Conservation (phyloP, 92 coral and sea anemone genomes). For the Parazoanthus swiftii region DNA sequence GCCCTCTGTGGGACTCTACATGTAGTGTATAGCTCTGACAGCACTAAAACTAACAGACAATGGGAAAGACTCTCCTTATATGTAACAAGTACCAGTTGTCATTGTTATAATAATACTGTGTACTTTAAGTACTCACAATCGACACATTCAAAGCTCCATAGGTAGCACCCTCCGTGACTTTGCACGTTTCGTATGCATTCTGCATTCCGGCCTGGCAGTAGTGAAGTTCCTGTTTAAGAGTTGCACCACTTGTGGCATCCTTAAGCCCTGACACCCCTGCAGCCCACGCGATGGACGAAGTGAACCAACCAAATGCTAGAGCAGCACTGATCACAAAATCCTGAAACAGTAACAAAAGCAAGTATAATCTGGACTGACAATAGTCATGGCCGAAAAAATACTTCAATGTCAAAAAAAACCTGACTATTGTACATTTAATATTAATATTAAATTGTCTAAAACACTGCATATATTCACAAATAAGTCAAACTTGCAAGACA, state of each 20-base stretch:
- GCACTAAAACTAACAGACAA: too few relatives aligned
- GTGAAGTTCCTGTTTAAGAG: neutral
- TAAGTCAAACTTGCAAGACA: too few relatives aligned
- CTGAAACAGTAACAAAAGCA: slow-evolving; percentile 37
- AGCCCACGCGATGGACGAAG: slow-evolving; percentile 93
- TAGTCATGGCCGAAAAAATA: too few relatives aligned
- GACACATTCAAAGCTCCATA: slow-evolving; percentile 89
- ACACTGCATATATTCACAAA: too few relatives aligned
- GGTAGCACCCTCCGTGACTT: slow-evolving; percentile 44
- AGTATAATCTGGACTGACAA: neutral
- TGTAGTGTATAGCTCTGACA: too few relatives aligned
- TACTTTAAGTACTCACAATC: slow-evolving; percentile 66
- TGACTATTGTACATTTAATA: too few relatives aligned
- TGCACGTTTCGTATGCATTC: neutral
- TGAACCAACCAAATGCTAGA: slow-evolving; percentile 87
- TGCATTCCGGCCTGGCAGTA: neutral
- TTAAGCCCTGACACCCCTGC: slow-evolving; percentile 84
- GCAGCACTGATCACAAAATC: slow-evolving; percentile 82
- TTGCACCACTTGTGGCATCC: slow-evolving; percentile 44
- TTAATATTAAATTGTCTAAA: too few relatives aligned
- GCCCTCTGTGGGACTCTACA: too few relatives aligned
- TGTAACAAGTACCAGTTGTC: neutral
- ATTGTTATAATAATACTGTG: too few relatives aligned
- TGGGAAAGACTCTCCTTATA: too few relatives aligned
- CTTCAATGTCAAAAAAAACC: too few relatives aligned